Evolutionary conservation across 2,113 vertebrate genomes (phyloP).

Genomic region (Panurus biarmicus): DNA sequence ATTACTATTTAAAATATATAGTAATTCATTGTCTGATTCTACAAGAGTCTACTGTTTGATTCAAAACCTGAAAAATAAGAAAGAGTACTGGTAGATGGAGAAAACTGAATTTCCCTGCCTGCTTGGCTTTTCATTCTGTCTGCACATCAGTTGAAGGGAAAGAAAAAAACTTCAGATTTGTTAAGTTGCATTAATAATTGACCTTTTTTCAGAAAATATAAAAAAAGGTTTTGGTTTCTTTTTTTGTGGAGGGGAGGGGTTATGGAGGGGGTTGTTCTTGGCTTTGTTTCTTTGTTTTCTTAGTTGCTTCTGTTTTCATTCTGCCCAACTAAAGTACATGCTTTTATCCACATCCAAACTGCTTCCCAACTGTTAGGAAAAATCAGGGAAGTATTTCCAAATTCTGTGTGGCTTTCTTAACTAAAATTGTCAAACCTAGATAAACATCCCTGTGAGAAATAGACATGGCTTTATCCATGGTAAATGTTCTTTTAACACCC

Average conservation of each 20-base stretch:
- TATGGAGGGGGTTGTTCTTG: neutral
- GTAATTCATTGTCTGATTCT: neutral
- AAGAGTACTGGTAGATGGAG: neutral
- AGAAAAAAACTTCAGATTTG: neutral
- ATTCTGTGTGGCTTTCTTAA: neutral
- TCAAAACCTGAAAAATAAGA: neutral
- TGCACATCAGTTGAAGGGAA: neutral
- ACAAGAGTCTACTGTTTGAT: neutral
- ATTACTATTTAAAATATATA: neutral
- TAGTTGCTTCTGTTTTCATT: neutral
- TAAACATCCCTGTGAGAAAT: neutral
- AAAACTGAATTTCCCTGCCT: neutral
- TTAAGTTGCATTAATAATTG: neutral
- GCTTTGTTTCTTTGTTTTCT: neutral
- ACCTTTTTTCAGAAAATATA: neutral
- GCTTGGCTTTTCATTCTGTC: neutral
- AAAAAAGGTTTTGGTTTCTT: neutral
- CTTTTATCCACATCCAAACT: neutral
- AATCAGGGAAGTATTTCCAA: neutral
- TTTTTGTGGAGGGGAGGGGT: accelerated
- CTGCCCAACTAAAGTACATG: neutral
- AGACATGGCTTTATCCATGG: neutral
- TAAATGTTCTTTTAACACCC: neutral
- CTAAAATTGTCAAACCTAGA: neutral
- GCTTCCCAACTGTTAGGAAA: neutral